Evolutionary conservation across 2,888 invertebrate species (phyloP), one percentile per base, ranked within the genome.

Genomic region (Drosophila leonis): DNA sequence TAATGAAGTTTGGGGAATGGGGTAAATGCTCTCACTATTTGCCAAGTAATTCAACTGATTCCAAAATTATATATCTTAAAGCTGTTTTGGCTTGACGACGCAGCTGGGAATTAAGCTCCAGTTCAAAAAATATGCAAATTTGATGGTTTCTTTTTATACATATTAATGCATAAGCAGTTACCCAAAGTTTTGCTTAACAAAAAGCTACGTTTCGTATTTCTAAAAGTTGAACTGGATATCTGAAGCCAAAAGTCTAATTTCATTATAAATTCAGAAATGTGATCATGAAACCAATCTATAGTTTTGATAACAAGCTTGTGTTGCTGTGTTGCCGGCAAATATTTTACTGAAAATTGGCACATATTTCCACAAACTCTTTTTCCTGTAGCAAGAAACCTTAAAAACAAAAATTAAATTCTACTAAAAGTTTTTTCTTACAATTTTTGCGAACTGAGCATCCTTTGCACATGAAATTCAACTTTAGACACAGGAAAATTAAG

Each of bases 31-130:
- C 46, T 35, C 46, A 63, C 71, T 59, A 71, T 70, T 72, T 60
- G 44, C 48, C 56, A 72, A 76, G 72, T 65, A 61, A 57, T 72
- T 72, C 57, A 70, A 73, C 66, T 54, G 48, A 65, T 65, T 71
- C 62, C 65, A 59, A 65, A 70, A 65, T 61, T 41, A 62, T 49
- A 52, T 20, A 65, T 31, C 54, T 62, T 54, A 62, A 61, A 46
- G 52, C 42, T 42, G 15, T 65, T 35, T n/a, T 20, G 39, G 31
- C 35, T 64, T 37, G n/a, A 31, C 29, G 12, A 18, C n/a, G 10
- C 41, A n/a, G 10, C 12, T 29, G 27, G 35, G 59, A 35, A 15
- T 57, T 33, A 15, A 33, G 12, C 35, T 27, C 1, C 27, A 27
- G 33, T 18, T 44, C n/a, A 33, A 31, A 41, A 24, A 24, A 10